Evolutionary conservation across 2,888 invertebrate genomes (phyloP), one percentile per base, ranked within the genome.

Genomic region (Teleiodes luculella): DNA sequence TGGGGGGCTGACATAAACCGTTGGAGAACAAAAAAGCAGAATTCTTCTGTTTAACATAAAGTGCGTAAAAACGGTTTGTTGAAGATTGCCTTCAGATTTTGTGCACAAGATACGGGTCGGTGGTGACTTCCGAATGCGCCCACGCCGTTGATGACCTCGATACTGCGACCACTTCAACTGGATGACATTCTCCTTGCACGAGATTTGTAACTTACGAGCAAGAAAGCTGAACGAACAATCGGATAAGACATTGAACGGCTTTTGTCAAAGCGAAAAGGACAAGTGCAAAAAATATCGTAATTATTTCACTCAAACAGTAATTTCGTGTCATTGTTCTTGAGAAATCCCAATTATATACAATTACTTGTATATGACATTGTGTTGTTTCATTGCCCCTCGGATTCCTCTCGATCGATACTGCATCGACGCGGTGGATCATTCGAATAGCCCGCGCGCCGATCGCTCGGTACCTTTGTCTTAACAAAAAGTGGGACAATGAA

Each of bases 281-380:
- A 60, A 67, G 65, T 68, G 79, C 80, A 82, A 83, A 84, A 78
- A 75, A 63, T 64, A 76, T 76, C 66, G 80, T 78, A 87, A 89
- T 88, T 88, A 87, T 87, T 87, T 82, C 78, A 81, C 70, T 76
- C 83, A 83, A 81, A 78, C 79, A 80, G 85, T 82, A 87, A 88
- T 88, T 86, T 86, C 67, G 75, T 72, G 78, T 86, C 87, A 87
- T 88, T 88, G 88, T 89, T 88, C 88, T 84, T 77, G 72, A 84
- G 87, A 87, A 88, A 85, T 80, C 79, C 83, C 87, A 88, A 89
- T 89, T 89, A 89, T 86, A 85, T 87, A 87, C 86, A 87, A 89
- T 88, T 89, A 88, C 86, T 75, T 72, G 71, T 85, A 86, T 87
- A 86, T 83, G 85, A 86, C 87, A 86, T 77, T 84, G 85, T 85